These are phyloP conservation scores for Zaprionus ghesquierei DNA, from an alignment of 1,140 invertebrate species.

Conservation along the genomic window DNA sequence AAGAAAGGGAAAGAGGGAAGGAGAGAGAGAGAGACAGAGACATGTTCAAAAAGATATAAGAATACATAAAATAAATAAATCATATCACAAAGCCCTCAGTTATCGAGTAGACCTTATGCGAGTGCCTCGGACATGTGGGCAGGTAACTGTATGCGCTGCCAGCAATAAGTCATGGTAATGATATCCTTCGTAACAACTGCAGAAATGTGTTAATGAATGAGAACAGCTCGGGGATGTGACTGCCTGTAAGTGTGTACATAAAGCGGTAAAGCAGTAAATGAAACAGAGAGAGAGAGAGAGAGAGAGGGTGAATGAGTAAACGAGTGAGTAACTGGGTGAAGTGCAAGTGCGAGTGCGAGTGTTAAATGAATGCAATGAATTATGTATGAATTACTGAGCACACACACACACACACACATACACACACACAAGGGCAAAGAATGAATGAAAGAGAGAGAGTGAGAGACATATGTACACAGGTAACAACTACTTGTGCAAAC, in stretches of 20 bases:
- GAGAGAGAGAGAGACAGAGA: no score
- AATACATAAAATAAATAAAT: background rate
- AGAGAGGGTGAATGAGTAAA: slow-evolving; percentile 10
- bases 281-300: no score
- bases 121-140: background rate
- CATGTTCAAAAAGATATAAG: no score
- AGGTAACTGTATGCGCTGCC: background rate
- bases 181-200: slow-evolving; percentile 15
- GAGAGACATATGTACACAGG: slow-evolving; percentile 13
- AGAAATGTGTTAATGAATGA: slow-evolving; percentile 66
- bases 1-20: no score
- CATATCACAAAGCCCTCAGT: background rate
- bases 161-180: slow-evolving; percentile 3
- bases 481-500: slow-evolving; percentile 54
- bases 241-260: slow-evolving; percentile 46
- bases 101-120: background rate
- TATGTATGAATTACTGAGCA: slow-evolving; percentile 75
- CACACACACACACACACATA: slow-evolving; percentile 26
- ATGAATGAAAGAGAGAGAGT: background rate
- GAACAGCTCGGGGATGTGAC: slow-evolving; percentile 27
- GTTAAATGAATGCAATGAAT: slow-evolving; percentile 80
- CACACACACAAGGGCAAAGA: slow-evolving; percentile 9
- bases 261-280: slow-evolving; percentile 29
- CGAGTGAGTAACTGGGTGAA: slow-evolving; percentile 15
- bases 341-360: slow-evolving; percentile 40